Percentiles rank a stretch among this genome's conserved stretches.
These are phyloP conservation scores for Capitulum mitella DNA, from an alignment of 2,888 invertebrate species.

Conservation along the genomic window DNA sequence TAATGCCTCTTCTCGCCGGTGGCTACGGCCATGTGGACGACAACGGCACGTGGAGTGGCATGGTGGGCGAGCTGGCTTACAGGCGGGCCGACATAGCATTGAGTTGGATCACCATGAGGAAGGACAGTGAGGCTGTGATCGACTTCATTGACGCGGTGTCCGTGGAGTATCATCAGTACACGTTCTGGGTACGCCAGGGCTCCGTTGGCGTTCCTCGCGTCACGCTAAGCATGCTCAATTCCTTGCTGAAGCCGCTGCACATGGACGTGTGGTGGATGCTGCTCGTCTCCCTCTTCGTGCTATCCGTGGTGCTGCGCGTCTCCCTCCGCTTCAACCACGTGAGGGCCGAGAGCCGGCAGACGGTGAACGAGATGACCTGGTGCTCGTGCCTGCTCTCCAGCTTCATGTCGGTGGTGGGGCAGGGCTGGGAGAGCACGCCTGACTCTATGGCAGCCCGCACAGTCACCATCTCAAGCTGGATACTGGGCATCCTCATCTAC, in stretches of 20 bases:
- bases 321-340: background rate
- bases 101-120: background rate
- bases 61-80: too few species aligned
- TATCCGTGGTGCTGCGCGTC: background rate
- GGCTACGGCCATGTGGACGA: conserved; percentile 30
- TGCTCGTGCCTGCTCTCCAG: background rate
- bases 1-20: conserved; percentile 29
- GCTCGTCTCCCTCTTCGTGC: background rate
- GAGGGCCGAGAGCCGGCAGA: background rate
- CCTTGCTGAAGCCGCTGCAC: conserved; percentile 6
- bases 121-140: background rate
- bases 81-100: conserved; percentile 26
- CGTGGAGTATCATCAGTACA: background rate
- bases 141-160: background rate
- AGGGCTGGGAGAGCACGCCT: background rate
- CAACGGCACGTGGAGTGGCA: too few species aligned
- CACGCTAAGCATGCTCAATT: too few species aligned
- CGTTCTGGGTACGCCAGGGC: background rate
- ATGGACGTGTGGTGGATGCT: background rate
- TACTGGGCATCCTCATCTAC: background rate
- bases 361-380: background rate
- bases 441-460: background rate
- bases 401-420: conserved; percentile 1
- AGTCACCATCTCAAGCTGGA: background rate
- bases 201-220: too few species aligned